Evolutionary conservation across 1,140 invertebrate genomes (phyloP), one percentile per base, ranked within the genome.

Genomic region (Melanaphis sacchari): DNA sequence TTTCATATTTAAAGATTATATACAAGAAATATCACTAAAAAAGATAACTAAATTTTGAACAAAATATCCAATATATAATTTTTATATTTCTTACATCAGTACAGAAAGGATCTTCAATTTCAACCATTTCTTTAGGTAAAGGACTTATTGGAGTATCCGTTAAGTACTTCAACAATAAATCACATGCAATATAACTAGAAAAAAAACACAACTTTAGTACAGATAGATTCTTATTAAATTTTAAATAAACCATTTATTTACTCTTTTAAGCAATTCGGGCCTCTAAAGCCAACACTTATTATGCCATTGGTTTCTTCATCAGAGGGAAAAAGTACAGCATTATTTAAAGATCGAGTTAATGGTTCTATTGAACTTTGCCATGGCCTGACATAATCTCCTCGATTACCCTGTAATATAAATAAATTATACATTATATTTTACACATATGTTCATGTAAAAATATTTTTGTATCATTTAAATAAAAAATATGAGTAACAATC

Each of bases 261-360:
- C 85, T 88, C 54, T 24, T 76, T 40, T 89, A 89, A 38, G 36
- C 96, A 95, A n/a, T 96, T 96, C 1, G 98, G 98, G n/a, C 98
- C 98, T 94, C 98, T 95, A 97, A 98, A 99, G 0, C 96, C 97
- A 94, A 98, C 96, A 93, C 96, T 95, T 41, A 98, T 97, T 94
- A 98, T 95, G 43, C 98, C 98, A 95, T 97, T 97, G 93, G 97
- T 97, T 95, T 98, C 98, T 93, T 98, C 97, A 95, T 99, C 98
- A 85, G 97, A 97, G 0, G 98, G 97, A 96, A 98, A 99, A 94
- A 95, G 94, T 2, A 97, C 95, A 38, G 95, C 93, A 90, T 95
- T 41, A 94, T 96, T 95, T 94, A 96, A 94, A 94, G 96, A 95
- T 94, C 96, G 94, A 89, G 95, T 94, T 26, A 98, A 95, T 2